Base-by-base conservation (phyloP, 2,113 vertebrate species). In the Ursus arctos region DNA sequence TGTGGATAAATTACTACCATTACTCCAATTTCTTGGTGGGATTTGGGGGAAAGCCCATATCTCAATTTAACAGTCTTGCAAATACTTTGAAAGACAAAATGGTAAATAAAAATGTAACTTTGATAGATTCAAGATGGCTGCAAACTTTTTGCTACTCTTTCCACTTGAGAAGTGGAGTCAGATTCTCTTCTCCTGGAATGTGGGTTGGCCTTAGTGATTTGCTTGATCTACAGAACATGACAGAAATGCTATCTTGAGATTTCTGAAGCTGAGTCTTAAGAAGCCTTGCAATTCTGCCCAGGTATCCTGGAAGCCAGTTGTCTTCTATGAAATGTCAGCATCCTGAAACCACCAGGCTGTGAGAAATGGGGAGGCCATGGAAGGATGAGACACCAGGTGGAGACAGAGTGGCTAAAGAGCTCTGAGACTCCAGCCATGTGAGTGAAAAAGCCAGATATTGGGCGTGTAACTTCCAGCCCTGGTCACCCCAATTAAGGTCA, bases 61-160 rank as follows among this genome's bases (percentile, higher is more conserved):
- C 22, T 87, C 53, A 33, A 18, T 22, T 92, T 77, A 77, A 28
- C 15, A n/a, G 6, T 71, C 57, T 71, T 57, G 5, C 43, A 71
- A 86, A 82, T 90, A 59, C 7, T 57, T 90, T 79, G 59, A 71
- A 82, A 95, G 16, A 40, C 65, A 89, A 93, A 69, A 40, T 81
- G 49, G 9, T 76, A 81, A 77, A 4, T 51, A 71, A 76, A 83
- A 85, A 86, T 57, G 4, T 61, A 85, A 55, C 67, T 91, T 92
- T 31, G 36, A 24, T 86, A 84, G 59, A 36, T 87, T 71, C 36
- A 84, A 91, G 33, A 74, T 47, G 18, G 19, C 33, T 91, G 6
- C 7, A 63, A 84, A 81, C 84, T 79, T 4, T 93, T 74, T 84
- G 14, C 33, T 59, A n/a, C 1, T 59, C 49, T 15, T 79, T 80